A percentile compares a stretch with the other conserved stretches of the same genome.
These are phyloP conservation scores for Salminus brasiliensis DNA, from an alignment of 2,113 vertebrate species.

Conservation along the genomic window DNA sequence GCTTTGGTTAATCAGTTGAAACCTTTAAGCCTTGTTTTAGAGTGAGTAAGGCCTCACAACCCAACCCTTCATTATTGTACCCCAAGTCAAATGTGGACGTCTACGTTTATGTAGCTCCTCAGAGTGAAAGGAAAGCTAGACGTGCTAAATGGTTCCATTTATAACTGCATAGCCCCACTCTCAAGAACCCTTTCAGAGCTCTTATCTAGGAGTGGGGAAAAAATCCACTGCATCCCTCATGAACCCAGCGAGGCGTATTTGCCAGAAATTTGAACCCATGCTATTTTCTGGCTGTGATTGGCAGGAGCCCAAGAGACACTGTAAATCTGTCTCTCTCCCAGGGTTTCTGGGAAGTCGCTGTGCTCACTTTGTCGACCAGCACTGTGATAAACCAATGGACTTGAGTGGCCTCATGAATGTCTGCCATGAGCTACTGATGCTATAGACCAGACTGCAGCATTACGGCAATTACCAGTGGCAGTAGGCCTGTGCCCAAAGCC, in stretches of 20 bases:
- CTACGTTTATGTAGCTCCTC: neutral
- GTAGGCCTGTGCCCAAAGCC: neutral
- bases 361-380: neutral
- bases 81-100: too few species aligned
- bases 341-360: slow-evolving; percentile 14
- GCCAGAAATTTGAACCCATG: neutral
- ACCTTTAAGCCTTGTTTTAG: too few species aligned
- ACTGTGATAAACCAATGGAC: slow-evolving; percentile 8
- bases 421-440: neutral
- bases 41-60: too few species aligned
- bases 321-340: neutral
- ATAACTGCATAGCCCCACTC: neutral
- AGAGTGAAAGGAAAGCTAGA: neutral
- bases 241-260: neutral
- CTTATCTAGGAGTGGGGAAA: neutral
- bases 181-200: neutral
- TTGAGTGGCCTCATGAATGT: slow-evolving; percentile 6
- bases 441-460: neutral
- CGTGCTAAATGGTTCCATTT: neutral
- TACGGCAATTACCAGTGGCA: neutral
- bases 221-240: neutral
- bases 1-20: too few species aligned
- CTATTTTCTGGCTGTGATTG: neutral
- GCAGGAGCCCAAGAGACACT: neutral
- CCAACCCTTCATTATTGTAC: too few species aligned